phyloP scores from a whole-genome alignment of 2,113 vertebrate genomes.

The Clinocottus analis region DNA sequence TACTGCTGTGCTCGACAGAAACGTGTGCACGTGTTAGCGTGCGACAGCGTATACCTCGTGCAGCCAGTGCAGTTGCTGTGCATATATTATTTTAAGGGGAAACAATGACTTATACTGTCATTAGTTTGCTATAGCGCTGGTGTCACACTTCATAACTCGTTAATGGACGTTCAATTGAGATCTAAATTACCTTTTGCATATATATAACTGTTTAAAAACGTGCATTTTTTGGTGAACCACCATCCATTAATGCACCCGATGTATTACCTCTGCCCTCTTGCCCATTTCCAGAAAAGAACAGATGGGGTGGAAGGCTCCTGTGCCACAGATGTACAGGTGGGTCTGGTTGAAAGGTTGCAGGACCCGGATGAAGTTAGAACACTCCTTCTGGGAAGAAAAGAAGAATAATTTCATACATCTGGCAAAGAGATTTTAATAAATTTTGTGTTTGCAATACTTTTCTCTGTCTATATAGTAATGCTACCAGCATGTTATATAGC shows the following conservation, averaged over 20 bases:
- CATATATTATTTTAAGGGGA: background rate
- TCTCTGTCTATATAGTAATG: slow-evolving; percentile 47
- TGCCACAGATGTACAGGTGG: slow-evolving; percentile 96
- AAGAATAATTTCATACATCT: slow-evolving; percentile 24
- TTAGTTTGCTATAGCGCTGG: slow-evolving; percentile 12
- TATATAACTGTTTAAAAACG: slow-evolving; percentile 37
- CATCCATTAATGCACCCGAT: background rate
- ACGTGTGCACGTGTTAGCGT: background rate
- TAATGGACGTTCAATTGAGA: background rate
- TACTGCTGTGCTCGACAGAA: slow-evolving; percentile 14
- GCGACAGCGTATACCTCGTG: background rate
- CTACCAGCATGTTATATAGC: slow-evolving; percentile 15
- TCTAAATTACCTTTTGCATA: slow-evolving; percentile 32
- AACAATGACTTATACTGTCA: slow-evolving; percentile 14
- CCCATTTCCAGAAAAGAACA: slow-evolving; percentile 96
- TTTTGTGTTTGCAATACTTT: background rate
- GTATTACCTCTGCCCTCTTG: slow-evolving; percentile 93
- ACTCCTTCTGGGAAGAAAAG: slow-evolving; percentile 90
- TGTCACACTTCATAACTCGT: slow-evolving; percentile 7
- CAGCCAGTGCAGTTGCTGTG: background rate
- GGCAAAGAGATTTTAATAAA: slow-evolving; percentile 36
- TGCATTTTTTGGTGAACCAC: background rate
- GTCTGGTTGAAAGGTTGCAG: slow-evolving; percentile 95
- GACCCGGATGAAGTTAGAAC: slow-evolving; percentile 97
- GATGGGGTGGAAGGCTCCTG: slow-evolving; percentile 96